Percentiles rank a stretch among this genome's conserved stretches.
Conservation (phyloP, 1,140 invertebrate genomes). For the Akabosia matsudoensis region DNA sequence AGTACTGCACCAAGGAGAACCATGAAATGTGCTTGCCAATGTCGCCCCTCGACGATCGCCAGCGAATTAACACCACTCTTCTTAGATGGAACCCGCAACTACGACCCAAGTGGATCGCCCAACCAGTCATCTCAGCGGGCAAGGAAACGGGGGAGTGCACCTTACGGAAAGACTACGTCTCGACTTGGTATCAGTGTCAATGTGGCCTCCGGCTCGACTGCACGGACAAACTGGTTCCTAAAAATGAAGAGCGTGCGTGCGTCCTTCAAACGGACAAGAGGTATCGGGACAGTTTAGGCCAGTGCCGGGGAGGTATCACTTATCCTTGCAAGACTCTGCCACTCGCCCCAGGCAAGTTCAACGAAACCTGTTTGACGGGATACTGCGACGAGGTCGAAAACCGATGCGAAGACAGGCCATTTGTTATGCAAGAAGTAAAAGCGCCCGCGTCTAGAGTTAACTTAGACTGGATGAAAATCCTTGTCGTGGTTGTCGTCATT, state of each 20-base stretch:
- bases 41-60: not conserved
- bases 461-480: too few species aligned
- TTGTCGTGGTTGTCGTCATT: too few species aligned
- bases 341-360: not conserved
- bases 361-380: not conserved
- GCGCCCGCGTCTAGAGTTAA: too few species aligned
- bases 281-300: not conserved
- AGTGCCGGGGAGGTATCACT: not conserved
- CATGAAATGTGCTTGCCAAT: not conserved
- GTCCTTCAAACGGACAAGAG: not conserved
- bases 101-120: not conserved
- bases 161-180: not conserved
- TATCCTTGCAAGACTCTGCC: not conserved
- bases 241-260: not conserved
- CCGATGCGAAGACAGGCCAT: not conserved
- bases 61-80: too few species aligned
- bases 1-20: not conserved
- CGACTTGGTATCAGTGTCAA: too few species aligned
- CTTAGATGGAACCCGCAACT: not conserved
- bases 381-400: not conserved
- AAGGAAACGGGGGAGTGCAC: not conserved
- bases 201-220: not conserved
- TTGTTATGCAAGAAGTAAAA: not conserved
- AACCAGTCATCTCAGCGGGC: not conserved
- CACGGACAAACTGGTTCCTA: not conserved